phyloP scores from a whole-genome alignment of 2,797 vertebrate genomes.

The Myotis daubentonii region DNA sequence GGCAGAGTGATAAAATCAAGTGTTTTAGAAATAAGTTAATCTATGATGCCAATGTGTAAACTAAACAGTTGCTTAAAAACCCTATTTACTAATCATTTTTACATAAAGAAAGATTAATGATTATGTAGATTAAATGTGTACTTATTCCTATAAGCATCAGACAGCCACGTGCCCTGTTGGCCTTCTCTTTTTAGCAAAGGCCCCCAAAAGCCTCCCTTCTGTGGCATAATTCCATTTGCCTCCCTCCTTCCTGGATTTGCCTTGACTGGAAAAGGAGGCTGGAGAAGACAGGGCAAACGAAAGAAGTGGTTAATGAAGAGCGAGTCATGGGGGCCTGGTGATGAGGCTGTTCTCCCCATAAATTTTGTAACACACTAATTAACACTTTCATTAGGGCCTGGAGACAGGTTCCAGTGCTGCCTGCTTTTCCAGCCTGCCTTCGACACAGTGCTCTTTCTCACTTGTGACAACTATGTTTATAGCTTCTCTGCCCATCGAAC shows the following conservation, averaged over 20 bases:
- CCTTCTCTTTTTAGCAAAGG: constrained; percentile 64
- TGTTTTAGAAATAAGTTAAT: constrained; percentile 91
- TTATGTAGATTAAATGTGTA: constrained; percentile 87
- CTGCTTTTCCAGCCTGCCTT: constrained; percentile 83
- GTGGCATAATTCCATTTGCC: not conserved
- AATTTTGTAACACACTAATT: constrained; percentile 86
- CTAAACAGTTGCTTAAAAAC: constrained; percentile 89
- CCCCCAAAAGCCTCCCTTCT: not conserved
- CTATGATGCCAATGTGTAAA: constrained; percentile 88
- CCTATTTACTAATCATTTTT: constrained; percentile 89
- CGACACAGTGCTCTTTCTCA: constrained; percentile 85
- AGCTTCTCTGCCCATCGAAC: constrained; percentile 90
- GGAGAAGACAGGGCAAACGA: not conserved
- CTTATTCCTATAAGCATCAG: constrained; percentile 84
- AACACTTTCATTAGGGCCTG: constrained; percentile 86
- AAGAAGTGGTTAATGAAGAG: constrained; percentile 83
- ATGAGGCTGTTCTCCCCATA: constrained; percentile 79
- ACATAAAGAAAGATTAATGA: constrained; percentile 88
- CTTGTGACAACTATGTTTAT: constrained; percentile 91
- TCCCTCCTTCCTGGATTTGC: constrained; percentile 23
- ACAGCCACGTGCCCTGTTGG: constrained; percentile 79
- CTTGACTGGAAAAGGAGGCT: not conserved
- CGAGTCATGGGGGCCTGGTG: constrained; percentile 71
- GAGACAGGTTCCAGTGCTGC: constrained; percentile 83
- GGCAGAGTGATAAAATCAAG: constrained; percentile 90